phyloP scores from a whole-genome alignment of 2,797 vertebrate species.

The Otolemur crassicaudatus region DNA sequence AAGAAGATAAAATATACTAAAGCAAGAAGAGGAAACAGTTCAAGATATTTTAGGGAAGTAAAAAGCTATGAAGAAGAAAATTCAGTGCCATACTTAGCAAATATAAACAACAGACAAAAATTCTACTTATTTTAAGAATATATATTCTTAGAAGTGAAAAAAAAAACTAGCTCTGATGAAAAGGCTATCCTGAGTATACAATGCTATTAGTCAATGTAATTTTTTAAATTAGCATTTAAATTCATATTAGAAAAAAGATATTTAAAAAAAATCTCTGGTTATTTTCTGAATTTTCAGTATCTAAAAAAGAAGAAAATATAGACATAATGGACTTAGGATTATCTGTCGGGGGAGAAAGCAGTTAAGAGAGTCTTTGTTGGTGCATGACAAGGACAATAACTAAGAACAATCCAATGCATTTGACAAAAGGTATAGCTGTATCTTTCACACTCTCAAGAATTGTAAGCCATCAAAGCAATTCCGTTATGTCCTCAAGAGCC shows the following conservation, averaged over 20 bases:
- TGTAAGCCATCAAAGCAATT: background rate
- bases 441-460: background rate
- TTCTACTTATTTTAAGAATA: constrained; percentile 10
- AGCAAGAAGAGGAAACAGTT: constrained; percentile 10
- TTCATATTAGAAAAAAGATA: constrained; percentile 2
- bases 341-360: background rate
- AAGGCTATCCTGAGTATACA: background rate
- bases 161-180: background rate
- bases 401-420: background rate
- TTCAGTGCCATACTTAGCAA: background rate
- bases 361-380: background rate
- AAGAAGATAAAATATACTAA: background rate
- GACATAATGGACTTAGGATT: background rate
- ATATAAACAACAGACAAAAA: background rate
- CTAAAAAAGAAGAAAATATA: constrained; percentile 2
- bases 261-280: background rate
- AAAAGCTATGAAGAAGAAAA: constrained; percentile 49
- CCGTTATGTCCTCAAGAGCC: background rate
- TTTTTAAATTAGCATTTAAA: constrained; percentile 20
- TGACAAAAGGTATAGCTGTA: constrained; percentile 5
- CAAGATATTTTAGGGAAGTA: constrained; percentile 41
- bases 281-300: constrained; percentile 26
- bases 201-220: background rate
- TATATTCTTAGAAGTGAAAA: background rate
- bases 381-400: background rate